Percentiles rank a stretch among this genome's conserved stretches.
These are phyloP conservation scores for Macrotis lagotis DNA, from an alignment of 2,113 vertebrate genomes.

Conservation along the genomic window DNA sequence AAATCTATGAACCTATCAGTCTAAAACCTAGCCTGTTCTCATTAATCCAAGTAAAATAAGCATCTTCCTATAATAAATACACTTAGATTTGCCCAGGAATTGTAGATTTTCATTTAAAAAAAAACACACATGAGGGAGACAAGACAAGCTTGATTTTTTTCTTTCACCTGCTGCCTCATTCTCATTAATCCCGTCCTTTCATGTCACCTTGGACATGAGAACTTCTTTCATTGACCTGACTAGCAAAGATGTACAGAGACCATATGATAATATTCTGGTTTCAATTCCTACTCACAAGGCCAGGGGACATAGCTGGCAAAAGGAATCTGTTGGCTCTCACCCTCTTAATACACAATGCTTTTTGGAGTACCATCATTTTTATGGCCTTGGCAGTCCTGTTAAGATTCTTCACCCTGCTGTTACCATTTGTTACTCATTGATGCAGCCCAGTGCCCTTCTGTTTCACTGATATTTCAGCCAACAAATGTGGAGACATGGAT, in stretches of 20 bases:
- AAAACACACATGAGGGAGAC: neutral
- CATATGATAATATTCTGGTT: neutral
- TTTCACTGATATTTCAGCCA: neutral
- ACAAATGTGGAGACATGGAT: neutral
- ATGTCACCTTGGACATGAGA: neutral
- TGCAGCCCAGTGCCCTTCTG: neutral
- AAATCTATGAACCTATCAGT: neutral
- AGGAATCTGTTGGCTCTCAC: neutral
- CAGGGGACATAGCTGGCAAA: neutral
- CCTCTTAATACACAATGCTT: neutral
- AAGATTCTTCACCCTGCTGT: neutral
- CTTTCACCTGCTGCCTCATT: neutral
- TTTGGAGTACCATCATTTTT: neutral
- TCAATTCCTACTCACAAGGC: neutral
- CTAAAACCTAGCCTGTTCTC: neutral
- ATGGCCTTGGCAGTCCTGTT: neutral
- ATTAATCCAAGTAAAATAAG: neutral
- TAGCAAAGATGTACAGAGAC: neutral
- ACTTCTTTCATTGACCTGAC: neutral
- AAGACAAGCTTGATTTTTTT: neutral
- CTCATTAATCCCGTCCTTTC: neutral
- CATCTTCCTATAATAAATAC: constrained; percentile 25
- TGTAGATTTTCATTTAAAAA: neutral
- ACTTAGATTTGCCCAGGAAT: constrained; percentile 4
- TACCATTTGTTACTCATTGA: neutral